phyloP scores from a whole-genome alignment of 2,797 vertebrate species.

The Chelonia mydas region DNA sequence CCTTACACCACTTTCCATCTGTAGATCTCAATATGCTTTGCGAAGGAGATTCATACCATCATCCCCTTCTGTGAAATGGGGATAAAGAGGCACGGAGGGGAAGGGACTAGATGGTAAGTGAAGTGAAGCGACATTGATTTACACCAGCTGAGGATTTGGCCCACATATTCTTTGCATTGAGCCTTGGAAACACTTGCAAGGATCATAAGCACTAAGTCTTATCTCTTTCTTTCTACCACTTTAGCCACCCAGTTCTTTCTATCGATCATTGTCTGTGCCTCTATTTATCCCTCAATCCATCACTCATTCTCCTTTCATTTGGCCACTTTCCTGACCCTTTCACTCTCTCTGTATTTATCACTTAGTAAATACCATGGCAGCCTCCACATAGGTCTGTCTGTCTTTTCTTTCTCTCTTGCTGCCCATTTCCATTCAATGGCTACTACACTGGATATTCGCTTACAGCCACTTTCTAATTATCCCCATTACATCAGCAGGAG shows the following conservation, averaged over 20 bases:
- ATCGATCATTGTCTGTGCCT: background rate
- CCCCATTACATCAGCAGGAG: background rate
- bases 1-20: too few relatives aligned
- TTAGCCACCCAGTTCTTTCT: background rate
- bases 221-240: background rate
- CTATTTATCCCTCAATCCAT: background rate
- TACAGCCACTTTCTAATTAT: background rate
- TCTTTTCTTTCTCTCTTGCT: too few relatives aligned
- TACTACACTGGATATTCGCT: background rate
- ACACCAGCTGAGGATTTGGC: background rate
- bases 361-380: background rate
- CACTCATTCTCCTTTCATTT: background rate
- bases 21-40: background rate
- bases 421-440: too few relatives aligned
- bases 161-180: too few relatives aligned
- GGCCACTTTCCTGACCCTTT: too few relatives aligned
- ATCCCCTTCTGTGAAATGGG: too few relatives aligned
- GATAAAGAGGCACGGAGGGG: too few relatives aligned
- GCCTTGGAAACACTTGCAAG: background rate
- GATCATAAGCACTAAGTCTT: background rate
- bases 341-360: background rate
- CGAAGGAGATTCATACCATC: too few relatives aligned
- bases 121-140: background rate
- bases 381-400: too few relatives aligned
- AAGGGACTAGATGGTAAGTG: too few relatives aligned